Percentiles rank a stretch among this genome's conserved stretches.
These are phyloP conservation scores for Lamellibrachia luymesi DNA, from an alignment of 1,140 invertebrate species.

Conservation along the genomic window DNA sequence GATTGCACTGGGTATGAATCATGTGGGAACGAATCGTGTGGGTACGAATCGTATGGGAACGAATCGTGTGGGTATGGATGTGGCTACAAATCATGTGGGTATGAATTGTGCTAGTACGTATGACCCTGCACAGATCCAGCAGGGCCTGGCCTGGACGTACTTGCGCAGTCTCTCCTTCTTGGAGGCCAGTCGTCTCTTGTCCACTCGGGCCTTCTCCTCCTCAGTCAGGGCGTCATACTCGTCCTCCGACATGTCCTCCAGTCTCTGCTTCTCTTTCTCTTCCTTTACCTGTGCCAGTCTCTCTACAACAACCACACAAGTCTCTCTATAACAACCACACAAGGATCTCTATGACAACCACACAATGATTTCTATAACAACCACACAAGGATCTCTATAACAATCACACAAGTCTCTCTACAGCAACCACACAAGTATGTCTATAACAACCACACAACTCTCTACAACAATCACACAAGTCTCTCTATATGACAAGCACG, in stretches of 20 bases:
- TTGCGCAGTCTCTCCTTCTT: conserved; percentile 52
- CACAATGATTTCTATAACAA: background rate
- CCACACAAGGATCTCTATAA: background rate
- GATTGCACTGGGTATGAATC: too few species aligned
- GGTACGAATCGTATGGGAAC: too few species aligned
- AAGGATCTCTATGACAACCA: background rate
- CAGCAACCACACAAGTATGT: background rate
- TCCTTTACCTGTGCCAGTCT: conserved; percentile 29
- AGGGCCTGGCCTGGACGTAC: conserved; percentile 28
- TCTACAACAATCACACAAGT: background rate
- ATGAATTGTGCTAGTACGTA: background rate
- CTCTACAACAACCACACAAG: conserved; percentile 13
- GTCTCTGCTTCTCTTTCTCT: conserved; percentile 42
- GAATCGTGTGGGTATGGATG: too few species aligned
- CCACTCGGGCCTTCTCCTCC: conserved; percentile 47
- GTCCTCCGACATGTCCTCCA: conserved; percentile 58
- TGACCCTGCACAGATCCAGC: background rate
- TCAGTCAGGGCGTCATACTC: conserved; percentile 56
- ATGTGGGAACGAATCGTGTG: too few species aligned
- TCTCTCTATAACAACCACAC: conserved; percentile 35
- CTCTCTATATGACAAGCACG: background rate
- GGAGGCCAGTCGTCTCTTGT: conserved; percentile 50
- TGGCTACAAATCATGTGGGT: background rate
- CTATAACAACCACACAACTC: background rate
- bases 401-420: background rate